Evolutionary conservation across 2,797 vertebrate species (phyloP).

Genomic region (Pseudomugil gertrudae): DNA sequence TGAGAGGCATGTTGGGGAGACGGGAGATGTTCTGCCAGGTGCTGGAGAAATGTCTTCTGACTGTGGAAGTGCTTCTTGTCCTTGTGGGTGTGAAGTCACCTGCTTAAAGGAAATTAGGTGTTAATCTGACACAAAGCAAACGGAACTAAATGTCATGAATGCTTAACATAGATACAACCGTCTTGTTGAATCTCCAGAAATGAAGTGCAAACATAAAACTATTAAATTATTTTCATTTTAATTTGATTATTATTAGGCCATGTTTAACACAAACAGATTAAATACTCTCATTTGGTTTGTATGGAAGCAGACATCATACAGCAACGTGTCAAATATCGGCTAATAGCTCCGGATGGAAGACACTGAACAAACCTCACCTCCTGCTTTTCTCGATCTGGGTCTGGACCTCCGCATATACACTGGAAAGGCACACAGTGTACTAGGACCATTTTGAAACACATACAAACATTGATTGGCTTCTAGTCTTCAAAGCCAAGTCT

Average conservation of each 20-base stretch:
- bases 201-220: no score
- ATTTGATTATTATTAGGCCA: slow-evolving; percentile 29
- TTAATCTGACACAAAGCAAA: not conserved
- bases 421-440: slow-evolving; percentile 85
- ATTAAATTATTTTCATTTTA: no score
- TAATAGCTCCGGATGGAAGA: slow-evolving; percentile 28
- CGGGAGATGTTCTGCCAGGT: slow-evolving; percentile 76
- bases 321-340: slow-evolving; percentile 47
- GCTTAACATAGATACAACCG: not conserved
- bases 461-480: slow-evolving; percentile 37
- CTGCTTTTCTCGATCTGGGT: slow-evolving; percentile 71
- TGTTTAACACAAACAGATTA: slow-evolving; percentile 59
- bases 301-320: slow-evolving; percentile 13
- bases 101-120: slow-evolving; percentile 35
- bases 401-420: slow-evolving; percentile 80
- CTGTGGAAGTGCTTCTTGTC: slow-evolving; percentile 44
- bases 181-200: not conserved
- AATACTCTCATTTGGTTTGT: slow-evolving; percentile 37
- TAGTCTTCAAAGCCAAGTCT: slow-evolving; percentile 22
- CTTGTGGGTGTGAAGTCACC: slow-evolving; percentile 54
- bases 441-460: slow-evolving; percentile 77
- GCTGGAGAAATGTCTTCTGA: slow-evolving; percentile 72
- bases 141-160: not conserved
- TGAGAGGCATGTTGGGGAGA: slow-evolving; percentile 40
- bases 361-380: slow-evolving; percentile 80